Conservation (phyloP, 37 sponge, comb jelly and placozoan genomes). For the Haliclona indistincta region DNA sequence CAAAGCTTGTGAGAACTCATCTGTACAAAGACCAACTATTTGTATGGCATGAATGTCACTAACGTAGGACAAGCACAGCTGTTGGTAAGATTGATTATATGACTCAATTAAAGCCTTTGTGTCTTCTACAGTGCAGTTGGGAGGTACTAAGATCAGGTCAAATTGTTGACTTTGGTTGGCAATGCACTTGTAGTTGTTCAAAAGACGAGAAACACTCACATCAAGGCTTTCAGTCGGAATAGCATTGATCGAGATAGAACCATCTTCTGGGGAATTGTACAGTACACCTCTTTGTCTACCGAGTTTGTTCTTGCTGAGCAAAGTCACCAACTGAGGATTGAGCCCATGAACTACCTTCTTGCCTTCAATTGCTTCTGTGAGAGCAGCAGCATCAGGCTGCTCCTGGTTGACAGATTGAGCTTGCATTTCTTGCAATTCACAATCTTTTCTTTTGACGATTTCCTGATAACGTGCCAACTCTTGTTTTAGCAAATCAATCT, state of each 20-base stretch:
- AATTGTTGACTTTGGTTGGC: not conserved
- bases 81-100: not conserved
- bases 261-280: not conserved
- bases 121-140: not conserved
- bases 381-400: not conserved
- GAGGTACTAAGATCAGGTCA: not conserved
- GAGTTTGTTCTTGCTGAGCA: not conserved
- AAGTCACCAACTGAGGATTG: not conserved
- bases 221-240: not conserved
- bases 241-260: not conserved
- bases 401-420: not conserved
- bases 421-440: not conserved
- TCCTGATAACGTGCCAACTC: not conserved
- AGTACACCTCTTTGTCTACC: not conserved
- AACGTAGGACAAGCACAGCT: not conserved
- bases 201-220: not conserved
- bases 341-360: conserved; percentile 2
- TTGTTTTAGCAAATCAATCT: not conserved
- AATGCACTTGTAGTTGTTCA: not conserved
- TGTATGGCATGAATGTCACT: not conserved
- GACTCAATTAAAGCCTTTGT: not conserved
- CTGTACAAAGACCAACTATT: not conserved
- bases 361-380: not conserved
- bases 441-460: not conserved
- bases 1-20: not conserved